These are phyloP conservation scores for Xenopus laevis DNA, from an alignment of 2,113 vertebrate species.

Conservation along the genomic window DNA sequence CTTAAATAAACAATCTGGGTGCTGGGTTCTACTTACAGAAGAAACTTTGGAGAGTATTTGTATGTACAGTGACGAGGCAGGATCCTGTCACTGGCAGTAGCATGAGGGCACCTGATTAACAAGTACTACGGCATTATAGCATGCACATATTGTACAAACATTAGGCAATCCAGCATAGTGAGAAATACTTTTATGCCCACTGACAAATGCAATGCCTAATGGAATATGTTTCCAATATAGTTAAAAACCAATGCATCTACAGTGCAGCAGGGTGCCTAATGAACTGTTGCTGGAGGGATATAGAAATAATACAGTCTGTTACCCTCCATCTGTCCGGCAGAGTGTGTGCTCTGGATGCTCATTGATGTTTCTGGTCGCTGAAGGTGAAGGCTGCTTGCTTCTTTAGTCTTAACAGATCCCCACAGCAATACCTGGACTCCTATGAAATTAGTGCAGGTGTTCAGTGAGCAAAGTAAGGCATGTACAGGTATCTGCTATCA, in stretches of 20 bases:
- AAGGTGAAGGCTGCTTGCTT: conserved; percentile 37
- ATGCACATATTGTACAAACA: no score
- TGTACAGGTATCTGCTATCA: conserved; percentile 41
- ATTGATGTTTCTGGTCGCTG: conserved; percentile 24
- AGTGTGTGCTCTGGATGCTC: conserved; percentile 28
- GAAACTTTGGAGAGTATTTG: no score
- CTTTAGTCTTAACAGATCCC: conserved; percentile 14
- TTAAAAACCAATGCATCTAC: neutral
- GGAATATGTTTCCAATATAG: neutral
- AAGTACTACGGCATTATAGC: no score
- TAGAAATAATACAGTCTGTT: conserved; percentile 27
- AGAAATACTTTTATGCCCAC: no score
- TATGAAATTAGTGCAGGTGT: conserved; percentile 21
- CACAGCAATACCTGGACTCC: neutral
- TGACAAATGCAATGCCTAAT: neutral
- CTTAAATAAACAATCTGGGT: no score
- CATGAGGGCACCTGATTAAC: no score
- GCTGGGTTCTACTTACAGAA: no score
- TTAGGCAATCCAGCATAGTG: no score
- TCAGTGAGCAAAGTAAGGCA: conserved; percentile 11
- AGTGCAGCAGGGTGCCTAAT: conserved; percentile 30
- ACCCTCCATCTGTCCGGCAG: conserved; percentile 38
- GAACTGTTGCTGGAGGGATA: conserved; percentile 24
- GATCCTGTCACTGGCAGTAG: no score
- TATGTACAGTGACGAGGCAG: no score